Percentiles rank a stretch among this genome's conserved stretches.
Evolutionary conservation across 2,113 vertebrate species (phyloP).

Genomic region (Coptodon bakossiorum): DNA sequence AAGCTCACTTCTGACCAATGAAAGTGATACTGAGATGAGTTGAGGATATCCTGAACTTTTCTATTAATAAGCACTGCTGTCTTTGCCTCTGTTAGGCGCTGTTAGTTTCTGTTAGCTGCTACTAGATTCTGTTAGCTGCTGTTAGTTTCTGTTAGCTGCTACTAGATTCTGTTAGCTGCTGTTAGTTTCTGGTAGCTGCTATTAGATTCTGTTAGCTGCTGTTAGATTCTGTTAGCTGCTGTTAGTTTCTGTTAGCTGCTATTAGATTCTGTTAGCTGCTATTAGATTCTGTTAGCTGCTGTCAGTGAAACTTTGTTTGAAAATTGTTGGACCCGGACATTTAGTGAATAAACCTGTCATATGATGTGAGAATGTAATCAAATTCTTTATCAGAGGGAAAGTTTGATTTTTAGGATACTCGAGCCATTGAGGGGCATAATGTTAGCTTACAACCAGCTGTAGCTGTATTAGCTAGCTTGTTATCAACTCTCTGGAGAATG

Average conservation of each 20-base stretch:
- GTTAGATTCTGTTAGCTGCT: accelerated
- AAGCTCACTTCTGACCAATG: background rate
- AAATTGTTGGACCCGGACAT: background rate
- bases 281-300: background rate
- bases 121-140: accelerated
- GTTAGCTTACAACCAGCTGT: background rate
- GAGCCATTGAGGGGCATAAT: background rate
- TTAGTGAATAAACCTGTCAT: background rate
- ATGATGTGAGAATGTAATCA: background rate
- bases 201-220: accelerated
- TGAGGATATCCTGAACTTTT: background rate
- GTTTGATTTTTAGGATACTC: background rate
- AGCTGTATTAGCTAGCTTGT: background rate
- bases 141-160: accelerated
- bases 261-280: background rate
- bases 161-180: background rate
- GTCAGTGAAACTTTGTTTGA: background rate
- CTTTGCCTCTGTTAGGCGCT: accelerated
- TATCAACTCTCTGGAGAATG: background rate
- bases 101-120: accelerated
- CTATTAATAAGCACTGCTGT: background rate
- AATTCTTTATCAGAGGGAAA: background rate
- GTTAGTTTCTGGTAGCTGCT: accelerated
- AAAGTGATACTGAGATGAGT: background rate
- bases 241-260: accelerated